phyloP scores from a whole-genome alignment of 1,140 invertebrate species.

The Colletes gigas region DNA sequence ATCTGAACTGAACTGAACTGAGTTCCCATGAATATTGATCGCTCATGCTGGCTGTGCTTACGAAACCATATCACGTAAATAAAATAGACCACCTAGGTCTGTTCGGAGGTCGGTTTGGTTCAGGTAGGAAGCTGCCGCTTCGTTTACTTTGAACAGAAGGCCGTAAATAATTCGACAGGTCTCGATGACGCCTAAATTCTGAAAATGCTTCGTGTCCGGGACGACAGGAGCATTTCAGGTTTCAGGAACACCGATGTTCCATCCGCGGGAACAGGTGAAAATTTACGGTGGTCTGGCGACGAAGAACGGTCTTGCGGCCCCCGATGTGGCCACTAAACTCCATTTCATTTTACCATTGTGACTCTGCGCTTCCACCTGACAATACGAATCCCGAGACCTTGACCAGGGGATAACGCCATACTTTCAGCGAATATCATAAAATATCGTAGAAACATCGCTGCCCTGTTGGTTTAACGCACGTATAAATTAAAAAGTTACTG shows the following conservation, averaged over 20 bases:
- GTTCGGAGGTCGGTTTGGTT: background rate
- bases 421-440: slow-evolving; percentile 1
- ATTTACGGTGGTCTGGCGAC: slow-evolving; percentile 65
- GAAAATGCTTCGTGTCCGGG: background rate
- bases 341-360: slow-evolving; percentile 30
- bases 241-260: background rate
- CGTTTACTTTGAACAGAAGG: background rate
- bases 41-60: too few species aligned
- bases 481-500: too few species aligned
- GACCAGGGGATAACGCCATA: slow-evolving; percentile 3
- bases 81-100: background rate
- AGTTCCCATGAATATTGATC: background rate
- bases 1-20: too few species aligned
- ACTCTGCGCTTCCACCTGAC: slow-evolving; percentile 13
- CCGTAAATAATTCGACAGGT: slow-evolving; percentile 46
- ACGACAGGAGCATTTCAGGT: background rate
- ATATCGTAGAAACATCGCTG: background rate
- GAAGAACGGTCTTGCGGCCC: slow-evolving; percentile 41
- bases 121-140: background rate
- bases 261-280: slow-evolving; percentile 26
- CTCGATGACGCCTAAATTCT: slow-evolving; percentile 30
- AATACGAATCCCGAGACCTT: background rate
- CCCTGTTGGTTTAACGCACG: too few species aligned
- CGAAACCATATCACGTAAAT: background rate
- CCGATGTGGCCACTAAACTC: slow-evolving; percentile 51